phyloP scores from a whole-genome alignment of 2,113 vertebrate genomes.

The Sorex fumeus region DNA sequence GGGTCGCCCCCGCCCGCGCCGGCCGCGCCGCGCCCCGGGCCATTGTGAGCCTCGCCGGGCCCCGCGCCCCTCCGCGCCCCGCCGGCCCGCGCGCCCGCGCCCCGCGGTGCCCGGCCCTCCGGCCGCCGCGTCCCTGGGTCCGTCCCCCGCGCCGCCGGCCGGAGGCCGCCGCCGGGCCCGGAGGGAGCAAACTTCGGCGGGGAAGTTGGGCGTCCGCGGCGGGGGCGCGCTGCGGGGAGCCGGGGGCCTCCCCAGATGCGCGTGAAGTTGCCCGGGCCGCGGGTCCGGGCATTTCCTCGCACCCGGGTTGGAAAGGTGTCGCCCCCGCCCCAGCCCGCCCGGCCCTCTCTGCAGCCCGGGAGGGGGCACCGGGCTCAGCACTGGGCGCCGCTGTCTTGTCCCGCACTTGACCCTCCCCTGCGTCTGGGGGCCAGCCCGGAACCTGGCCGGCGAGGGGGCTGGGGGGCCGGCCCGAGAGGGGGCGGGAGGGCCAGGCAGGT shows the following conservation, averaged over 20 bases:
- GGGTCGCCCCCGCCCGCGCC: not conserved
- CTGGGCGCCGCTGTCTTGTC: not conserved
- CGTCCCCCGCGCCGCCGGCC: slow-evolving; percentile 50
- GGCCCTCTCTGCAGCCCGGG: not conserved
- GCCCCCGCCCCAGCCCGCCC: not conserved
- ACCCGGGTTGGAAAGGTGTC: slow-evolving; percentile 49
- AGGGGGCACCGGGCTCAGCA: slow-evolving; percentile 3
- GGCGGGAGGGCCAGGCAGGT: slow-evolving; percentile 76
- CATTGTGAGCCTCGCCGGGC: slow-evolving; percentile 83
- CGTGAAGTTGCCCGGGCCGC: slow-evolving; percentile 72
- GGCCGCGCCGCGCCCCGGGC: slow-evolving; percentile 79
- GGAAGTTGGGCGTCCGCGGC: slow-evolving; percentile 73
- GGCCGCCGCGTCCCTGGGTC: slow-evolving; percentile 54
- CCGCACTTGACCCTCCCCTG: slow-evolving; percentile 8
- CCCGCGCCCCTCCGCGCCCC: slow-evolving; percentile 66
- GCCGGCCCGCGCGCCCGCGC: slow-evolving; percentile 77
- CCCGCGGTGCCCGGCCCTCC: slow-evolving; percentile 48
- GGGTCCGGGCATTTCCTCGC: not conserved
- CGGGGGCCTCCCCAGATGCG: not conserved
- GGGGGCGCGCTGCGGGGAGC: slow-evolving; percentile 49
- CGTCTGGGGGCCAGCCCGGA: not conserved
- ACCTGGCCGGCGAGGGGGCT: not conserved
- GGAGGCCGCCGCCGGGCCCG: slow-evolving; percentile 43
- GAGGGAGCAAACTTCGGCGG: slow-evolving; percentile 80
- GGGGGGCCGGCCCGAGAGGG: not conserved